Evolutionary conservation across 1,140 invertebrate genomes (phyloP).

Genomic region (Bombus terrestris): DNA sequence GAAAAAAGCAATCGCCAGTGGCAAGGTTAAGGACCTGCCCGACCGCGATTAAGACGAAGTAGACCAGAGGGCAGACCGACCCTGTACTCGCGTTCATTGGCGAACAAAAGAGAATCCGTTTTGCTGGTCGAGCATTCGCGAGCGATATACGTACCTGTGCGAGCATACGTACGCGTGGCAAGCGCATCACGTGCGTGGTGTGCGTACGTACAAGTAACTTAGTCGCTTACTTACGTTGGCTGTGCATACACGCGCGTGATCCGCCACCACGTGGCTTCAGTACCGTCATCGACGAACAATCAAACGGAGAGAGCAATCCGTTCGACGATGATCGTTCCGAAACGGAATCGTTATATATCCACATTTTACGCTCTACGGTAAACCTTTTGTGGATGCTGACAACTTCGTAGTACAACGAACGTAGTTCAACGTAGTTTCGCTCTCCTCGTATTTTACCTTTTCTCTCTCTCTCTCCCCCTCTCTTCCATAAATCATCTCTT

Average conservation of each 20-base stretch:
- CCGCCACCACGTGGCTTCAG: slow-evolving; percentile 16
- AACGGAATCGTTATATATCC: slow-evolving; percentile 24
- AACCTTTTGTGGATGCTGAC: not conserved
- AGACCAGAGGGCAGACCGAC: slow-evolving; percentile 18
- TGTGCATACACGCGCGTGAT: slow-evolving; percentile 16
- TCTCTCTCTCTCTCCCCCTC: no score
- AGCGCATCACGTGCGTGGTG: not conserved
- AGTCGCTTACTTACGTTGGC: not conserved
- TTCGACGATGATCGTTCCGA: slow-evolving; percentile 23
- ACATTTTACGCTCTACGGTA: not conserved
- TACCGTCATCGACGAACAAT: slow-evolving; percentile 40
- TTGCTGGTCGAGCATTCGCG: slow-evolving; percentile 21
- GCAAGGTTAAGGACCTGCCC: slow-evolving; percentile 29
- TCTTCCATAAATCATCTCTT: not conserved
- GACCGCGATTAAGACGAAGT: slow-evolving; percentile 33
- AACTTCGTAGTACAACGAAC: not conserved
- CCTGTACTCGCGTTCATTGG: slow-evolving; percentile 20
- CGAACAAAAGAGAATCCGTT: slow-evolving; percentile 45
- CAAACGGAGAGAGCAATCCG: slow-evolving; percentile 9
- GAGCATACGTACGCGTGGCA: not conserved
- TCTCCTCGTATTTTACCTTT: no score
- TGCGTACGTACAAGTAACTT: no score
- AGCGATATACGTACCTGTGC: not conserved
- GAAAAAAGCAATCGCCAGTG: not conserved
- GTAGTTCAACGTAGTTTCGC: not conserved